A percentile compares a stretch with the other conserved stretches of the same genome.
These are phyloP conservation scores for Zosterops lateralis DNA, from an alignment of 2,113 vertebrate species.

Conservation along the genomic window DNA sequence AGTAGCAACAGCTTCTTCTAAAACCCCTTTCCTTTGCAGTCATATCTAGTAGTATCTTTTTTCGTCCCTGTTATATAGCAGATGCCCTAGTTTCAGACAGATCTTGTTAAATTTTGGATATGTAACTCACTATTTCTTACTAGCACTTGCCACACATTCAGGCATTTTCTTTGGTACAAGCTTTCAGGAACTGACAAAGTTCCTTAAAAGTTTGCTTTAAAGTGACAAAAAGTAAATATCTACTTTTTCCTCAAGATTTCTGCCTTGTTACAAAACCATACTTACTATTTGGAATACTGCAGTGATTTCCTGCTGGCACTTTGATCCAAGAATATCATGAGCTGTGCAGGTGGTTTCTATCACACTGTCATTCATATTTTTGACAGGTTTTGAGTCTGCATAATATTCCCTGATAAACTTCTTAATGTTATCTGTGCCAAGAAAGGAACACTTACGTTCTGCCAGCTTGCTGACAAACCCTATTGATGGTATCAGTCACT, in stretches of 20 bases:
- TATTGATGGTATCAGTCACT: not conserved
- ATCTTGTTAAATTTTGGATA: not conserved
- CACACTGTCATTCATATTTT: constrained; percentile 43
- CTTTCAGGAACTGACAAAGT: not conserved
- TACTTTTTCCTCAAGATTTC: not conserved
- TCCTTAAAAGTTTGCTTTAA: not conserved
- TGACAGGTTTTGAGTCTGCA: constrained; percentile 58
- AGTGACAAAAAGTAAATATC: not conserved
- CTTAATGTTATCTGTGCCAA: constrained; percentile 43
- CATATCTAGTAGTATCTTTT: not conserved
- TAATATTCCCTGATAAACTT: constrained; percentile 50
- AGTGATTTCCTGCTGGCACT: constrained; percentile 19
- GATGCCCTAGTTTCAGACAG: not conserved
- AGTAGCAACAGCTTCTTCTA: not conserved
- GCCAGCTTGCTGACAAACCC: constrained; percentile 50
- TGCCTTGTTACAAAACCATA: constrained; percentile 22
- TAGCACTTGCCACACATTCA: not conserved
- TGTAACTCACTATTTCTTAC: not conserved
- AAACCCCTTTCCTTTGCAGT: not conserved
- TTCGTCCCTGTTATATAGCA: not conserved
- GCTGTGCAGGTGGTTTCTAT: constrained; percentile 60
- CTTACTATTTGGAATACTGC: constrained; percentile 32
- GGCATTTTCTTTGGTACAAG: not conserved
- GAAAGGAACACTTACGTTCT: constrained; percentile 38
- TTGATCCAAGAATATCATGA: constrained; percentile 49